Evolutionary conservation across 2,797 vertebrate species (phyloP).

Genomic region (Phrynocephalus forsythii): DNA sequence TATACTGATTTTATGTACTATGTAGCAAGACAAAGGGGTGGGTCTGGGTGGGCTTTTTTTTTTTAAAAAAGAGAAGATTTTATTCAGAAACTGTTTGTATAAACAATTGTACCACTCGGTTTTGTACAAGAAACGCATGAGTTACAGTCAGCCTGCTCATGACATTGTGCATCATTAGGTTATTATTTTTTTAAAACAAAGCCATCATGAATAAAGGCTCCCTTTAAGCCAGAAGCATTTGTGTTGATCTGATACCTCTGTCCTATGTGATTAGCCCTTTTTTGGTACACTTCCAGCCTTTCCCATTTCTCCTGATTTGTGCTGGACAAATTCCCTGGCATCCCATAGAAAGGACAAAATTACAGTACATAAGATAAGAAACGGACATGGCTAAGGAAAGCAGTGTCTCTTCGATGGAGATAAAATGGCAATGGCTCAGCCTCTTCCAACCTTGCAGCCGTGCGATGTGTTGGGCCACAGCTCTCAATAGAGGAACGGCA

Average conservation of each 20-base stretch:
- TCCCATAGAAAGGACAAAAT: constrained; percentile 36
- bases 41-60: constrained; percentile 32
- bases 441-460: neutral
- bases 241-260: constrained; percentile 59
- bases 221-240: constrained; percentile 73
- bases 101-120: constrained; percentile 84
- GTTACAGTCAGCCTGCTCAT: constrained; percentile 52
- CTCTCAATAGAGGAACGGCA: neutral
- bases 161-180: constrained; percentile 75
- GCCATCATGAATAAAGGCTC: constrained; percentile 74
- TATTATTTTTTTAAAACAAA: constrained; percentile 53
- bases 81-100: constrained; percentile 84
- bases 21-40: constrained; percentile 75
- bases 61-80: constrained; percentile 68
- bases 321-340: constrained; percentile 43
- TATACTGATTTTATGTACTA: constrained; percentile 75
- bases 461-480: neutral
- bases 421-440: constrained; percentile 31
- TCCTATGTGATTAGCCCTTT: constrained; percentile 56
- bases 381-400: constrained; percentile 30
- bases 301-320: constrained; percentile 15
- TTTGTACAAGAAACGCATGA: constrained; percentile 77
- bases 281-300: constrained; percentile 46
- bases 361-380: constrained; percentile 51
- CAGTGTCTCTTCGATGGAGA: constrained; percentile 58